Evolutionary conservation across 1,140 invertebrate species (phyloP), one percentile per base, ranked within the genome.

Genomic region (Drosophila rhopaloa): DNA sequence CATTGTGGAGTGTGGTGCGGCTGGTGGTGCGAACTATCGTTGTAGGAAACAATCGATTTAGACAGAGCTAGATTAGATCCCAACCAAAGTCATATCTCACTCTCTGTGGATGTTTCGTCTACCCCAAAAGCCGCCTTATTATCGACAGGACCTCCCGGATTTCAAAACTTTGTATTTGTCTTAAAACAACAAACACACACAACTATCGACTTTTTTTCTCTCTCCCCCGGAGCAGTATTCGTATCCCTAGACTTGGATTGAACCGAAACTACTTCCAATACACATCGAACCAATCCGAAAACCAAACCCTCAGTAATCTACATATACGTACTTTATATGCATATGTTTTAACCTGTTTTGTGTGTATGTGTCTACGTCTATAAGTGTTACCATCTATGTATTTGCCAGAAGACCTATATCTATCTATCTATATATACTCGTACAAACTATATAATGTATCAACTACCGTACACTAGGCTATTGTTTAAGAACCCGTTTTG

Each of bases 1-100:
- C 85, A 89, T 89, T 89, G 84, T 89, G 84, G 44, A 89, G 74
- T 65, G n/a, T 10, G 24, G 77, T 84, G 85, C 81, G 85, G 66
- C 78, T 58, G 51, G 59, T 54, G 81, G 76, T 84, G 72, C 81
- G 29, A 79, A 41, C 41, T 14, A 54, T 44, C 47, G 32, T 29
- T 11, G 38, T 71, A 57, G 65, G 67, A 70, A 29, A 40, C 6
- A 11, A 43, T 57, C 66, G 14, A 68, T 40, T 47, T 77, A 70
- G 67, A 41, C 67, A 57, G 51, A 68, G 43, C 63, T 71, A 56
- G 37, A 24, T 32, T 66, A 48, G 14, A 35, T 8, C 35, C 56
- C 27, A 37, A 50, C 56, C 27, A 29, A 50, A 55, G 41, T 41
- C 29, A 51, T 50, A 7, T 38, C 47, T n/a, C 24, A 29, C n/a